These are phyloP conservation scores for Dyspetes luteomarginatus DNA, from an alignment of 2,888 invertebrate species.

Conservation along the genomic window DNA sequence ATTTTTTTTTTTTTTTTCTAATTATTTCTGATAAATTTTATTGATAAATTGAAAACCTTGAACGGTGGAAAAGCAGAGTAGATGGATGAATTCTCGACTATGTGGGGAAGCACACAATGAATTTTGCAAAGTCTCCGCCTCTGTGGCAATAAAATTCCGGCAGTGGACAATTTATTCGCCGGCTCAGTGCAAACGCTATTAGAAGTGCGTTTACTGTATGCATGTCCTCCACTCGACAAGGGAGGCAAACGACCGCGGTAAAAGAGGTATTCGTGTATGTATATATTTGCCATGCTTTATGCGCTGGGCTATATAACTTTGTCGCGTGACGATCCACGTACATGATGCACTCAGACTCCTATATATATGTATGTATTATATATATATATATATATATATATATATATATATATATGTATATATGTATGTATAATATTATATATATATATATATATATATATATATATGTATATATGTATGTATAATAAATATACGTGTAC, in stretches of 20 bases:
- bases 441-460: too few species aligned
- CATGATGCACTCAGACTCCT: too few species aligned
- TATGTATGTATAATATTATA: too few species aligned
- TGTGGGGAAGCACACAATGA: conserved; percentile 26
- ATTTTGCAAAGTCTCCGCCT: conserved; percentile 34
- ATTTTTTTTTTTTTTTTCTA: background rate
- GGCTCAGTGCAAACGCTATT: conserved; percentile 27
- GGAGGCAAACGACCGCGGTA: conserved; percentile 39
- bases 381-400: too few species aligned
- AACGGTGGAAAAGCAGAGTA: conserved; percentile 12
- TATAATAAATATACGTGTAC: background rate
- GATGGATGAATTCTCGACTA: conserved; percentile 40
- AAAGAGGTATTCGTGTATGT: conserved; percentile 45
- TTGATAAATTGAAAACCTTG: background rate
- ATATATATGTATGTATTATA: too few species aligned
- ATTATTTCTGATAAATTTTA: background rate
- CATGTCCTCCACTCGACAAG: conserved; percentile 28
- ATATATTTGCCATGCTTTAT: background rate
- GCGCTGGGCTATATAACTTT: conserved; percentile 31
- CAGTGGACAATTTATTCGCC: conserved; percentile 9
- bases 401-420: too few species aligned
- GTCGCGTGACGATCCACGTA: conserved; percentile 41
- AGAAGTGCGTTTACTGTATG: conserved; percentile 44
- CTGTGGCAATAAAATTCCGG: conserved; percentile 37
- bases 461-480: background rate